Evolutionary conservation across 2,113 vertebrate genomes (phyloP).

Genomic region (Solea solea): DNA sequence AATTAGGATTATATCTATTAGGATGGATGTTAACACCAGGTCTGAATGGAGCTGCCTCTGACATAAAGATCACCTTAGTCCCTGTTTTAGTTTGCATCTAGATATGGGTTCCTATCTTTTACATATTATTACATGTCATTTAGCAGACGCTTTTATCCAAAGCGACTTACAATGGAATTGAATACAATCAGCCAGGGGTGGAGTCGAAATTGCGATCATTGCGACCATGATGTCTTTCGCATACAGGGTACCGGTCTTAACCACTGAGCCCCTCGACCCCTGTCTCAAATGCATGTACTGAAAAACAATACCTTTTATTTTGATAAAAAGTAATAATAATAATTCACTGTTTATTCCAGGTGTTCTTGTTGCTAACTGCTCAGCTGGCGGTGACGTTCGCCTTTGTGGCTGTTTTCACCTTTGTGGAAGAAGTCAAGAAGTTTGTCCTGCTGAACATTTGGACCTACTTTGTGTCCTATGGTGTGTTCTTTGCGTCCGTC

Average conservation of each 20-base stretch:
- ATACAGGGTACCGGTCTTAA: too few relatives aligned
- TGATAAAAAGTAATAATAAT: background rate
- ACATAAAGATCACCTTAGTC: too few relatives aligned
- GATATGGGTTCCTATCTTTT: background rate
- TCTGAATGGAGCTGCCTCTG: too few relatives aligned
- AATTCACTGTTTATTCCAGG: constrained; percentile 71
- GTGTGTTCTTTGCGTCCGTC: constrained; percentile 87
- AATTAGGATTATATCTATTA: too few relatives aligned
- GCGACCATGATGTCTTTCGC: too few relatives aligned
- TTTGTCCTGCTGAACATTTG: constrained; percentile 86
- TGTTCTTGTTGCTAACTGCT: constrained; percentile 91
- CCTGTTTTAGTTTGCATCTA: background rate
- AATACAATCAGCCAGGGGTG: too few relatives aligned
- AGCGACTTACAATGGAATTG: too few relatives aligned
- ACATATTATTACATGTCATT: too few relatives aligned
- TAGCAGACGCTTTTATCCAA: too few relatives aligned
- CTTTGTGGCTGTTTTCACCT: constrained; percentile 92
- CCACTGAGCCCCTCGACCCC: too few relatives aligned
- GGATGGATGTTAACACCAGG: too few relatives aligned
- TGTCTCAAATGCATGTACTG: background rate
- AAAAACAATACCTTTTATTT: background rate
- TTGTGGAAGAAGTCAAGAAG: constrained; percentile 80
- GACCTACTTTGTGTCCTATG: constrained; percentile 92
- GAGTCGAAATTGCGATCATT: too few relatives aligned
- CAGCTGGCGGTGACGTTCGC: constrained; percentile 90